Evolutionary conservation across 2,113 vertebrate species (phyloP).

Genomic region (Psammodynastes pulverulentus): DNA sequence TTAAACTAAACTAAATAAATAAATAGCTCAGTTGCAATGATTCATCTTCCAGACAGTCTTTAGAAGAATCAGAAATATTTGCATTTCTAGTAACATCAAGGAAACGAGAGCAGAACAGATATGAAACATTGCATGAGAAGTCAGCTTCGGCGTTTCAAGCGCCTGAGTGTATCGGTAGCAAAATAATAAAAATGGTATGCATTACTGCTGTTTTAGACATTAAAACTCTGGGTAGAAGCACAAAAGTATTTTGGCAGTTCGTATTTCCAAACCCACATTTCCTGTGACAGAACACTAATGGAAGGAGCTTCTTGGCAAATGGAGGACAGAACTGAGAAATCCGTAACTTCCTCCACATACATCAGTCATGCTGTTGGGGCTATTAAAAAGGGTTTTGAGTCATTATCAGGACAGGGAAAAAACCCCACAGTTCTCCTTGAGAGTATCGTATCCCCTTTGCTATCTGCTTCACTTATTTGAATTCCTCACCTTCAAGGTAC

Average conservation of each 20-base stretch:
- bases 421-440: neutral
- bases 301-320: neutral
- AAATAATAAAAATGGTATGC: neutral
- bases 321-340: neutral
- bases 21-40: neutral
- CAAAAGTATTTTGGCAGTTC: neutral
- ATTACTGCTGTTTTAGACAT: neutral
- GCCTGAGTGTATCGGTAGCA: neutral
- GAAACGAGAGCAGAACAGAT: neutral
- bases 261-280: neutral
- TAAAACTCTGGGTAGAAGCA: neutral
- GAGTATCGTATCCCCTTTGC: neutral
- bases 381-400: neutral
- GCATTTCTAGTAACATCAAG: neutral
- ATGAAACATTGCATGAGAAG: neutral
- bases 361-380: neutral
- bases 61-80: neutral
- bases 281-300: neutral
- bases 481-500: neutral
- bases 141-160: neutral
- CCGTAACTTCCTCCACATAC: neutral
- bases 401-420: neutral
- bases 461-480: neutral
- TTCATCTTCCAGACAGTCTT: neutral
- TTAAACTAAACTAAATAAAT: neutral